Evolutionary conservation across 2,888 invertebrate species (phyloP), one percentile per base, ranked within the genome.

Genomic region (Oligia latruncula): DNA sequence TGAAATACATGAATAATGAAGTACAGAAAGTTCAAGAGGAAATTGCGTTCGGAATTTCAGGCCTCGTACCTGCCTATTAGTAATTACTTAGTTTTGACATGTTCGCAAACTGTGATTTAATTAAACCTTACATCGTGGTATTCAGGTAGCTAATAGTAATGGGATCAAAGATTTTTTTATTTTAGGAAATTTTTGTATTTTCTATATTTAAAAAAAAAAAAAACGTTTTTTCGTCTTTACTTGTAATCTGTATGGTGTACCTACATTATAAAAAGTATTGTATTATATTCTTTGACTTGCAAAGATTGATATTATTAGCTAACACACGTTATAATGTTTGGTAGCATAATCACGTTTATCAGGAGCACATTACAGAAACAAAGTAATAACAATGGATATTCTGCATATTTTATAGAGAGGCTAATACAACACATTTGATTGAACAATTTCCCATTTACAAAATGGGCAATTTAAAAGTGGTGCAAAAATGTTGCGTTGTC

Each of bases 41-140:
- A 78, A 73, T 76, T 76, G 40, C 20, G 40, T 52, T 83, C 29
- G n/a, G n/a, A 77, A 74, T 70, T 75, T 75, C 29, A 20, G 29
- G 13, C n/a, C 13, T 71, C 66, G 35, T 58, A 52, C 58, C n/a
- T 66, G 66, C 66, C 55, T 77, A 82, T 84, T 72, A 58, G 77
- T 85, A 76, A 86, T 86, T 83, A 77, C 71, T 83, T 83, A 77
- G 71, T 83, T 87, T 65, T 74, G 68, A 80, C 71, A 76, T 80
- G 73, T 83, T 80, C 43, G 55, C 62, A 74, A 80, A 86, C 64
- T 82, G 74, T 67, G 52, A 15, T 76, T 80, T 86, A 80, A 85
- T 87, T 86, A 83, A 85, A 76, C 23, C 73, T 78, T 65, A 73
- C 75, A 76, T 66, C 62, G 67, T 64, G 11, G 46, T 46, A 46